These are phyloP conservation scores for Apodemia zela DNA, from an alignment of 2,888 invertebrate species.

Conservation along the genomic window DNA sequence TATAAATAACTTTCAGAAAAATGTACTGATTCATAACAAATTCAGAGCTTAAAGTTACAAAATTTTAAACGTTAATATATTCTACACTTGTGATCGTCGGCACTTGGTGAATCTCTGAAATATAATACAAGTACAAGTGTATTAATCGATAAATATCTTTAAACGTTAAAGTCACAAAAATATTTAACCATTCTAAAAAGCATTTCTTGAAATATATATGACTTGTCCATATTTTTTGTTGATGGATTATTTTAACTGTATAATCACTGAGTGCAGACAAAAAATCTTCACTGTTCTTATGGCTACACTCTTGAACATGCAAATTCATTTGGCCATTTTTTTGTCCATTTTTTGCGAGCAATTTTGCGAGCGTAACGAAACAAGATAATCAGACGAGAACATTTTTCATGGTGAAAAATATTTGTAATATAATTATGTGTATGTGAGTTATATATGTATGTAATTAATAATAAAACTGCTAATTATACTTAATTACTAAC, in stretches of 20 bases:
- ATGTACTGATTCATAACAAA: no score
- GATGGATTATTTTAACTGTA: conserved; percentile 13
- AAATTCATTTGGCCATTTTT: conserved; percentile 26
- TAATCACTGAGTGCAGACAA: conserved; percentile 15
- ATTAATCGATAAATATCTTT: no score
- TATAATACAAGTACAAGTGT: no score
- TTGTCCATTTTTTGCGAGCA: conserved; percentile 22
- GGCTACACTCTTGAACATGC: conserved; percentile 23
- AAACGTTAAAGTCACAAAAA: background rate
- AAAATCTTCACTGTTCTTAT: conserved; percentile 16
- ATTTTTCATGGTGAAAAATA: conserved; percentile 46
- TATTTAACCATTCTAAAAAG: background rate
- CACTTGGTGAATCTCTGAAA: no score
- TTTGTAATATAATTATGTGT: background rate
- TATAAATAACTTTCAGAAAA: no score
- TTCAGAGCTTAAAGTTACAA: no score
- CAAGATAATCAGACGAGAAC: conserved; percentile 49
- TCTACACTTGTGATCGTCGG: no score
- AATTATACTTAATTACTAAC: no score
- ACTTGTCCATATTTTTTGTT: conserved; percentile 6
- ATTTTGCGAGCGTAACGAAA: conserved; percentile 43
- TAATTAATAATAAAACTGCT: no score
- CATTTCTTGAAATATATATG: background rate
- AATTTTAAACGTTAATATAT: background rate
- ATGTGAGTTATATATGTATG: no score